Percentiles rank a stretch among this genome's conserved stretches.
Evolutionary conservation across 2,888 invertebrate genomes (phyloP).

Genomic region (Lutraria lutraria): DNA sequence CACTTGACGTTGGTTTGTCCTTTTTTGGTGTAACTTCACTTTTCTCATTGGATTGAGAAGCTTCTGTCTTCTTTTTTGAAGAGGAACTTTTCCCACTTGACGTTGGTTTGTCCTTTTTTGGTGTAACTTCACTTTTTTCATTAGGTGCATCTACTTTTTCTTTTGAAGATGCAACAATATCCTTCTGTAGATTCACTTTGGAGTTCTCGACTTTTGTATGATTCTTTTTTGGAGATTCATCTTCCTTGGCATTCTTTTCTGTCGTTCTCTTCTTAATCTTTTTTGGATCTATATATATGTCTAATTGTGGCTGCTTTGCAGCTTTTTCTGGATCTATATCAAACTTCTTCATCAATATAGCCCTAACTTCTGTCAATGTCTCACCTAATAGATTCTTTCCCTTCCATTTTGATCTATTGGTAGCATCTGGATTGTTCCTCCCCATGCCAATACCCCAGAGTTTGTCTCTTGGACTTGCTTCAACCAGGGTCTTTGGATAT

Average conservation of each 20-base stretch:
- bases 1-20: neutral
- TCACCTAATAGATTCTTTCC: constrained; percentile 85
- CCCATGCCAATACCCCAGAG: constrained; percentile 86
- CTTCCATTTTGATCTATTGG: constrained; percentile 80
- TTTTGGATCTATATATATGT: neutral
- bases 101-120: neutral
- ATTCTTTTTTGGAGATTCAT: neutral
- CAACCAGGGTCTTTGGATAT: constrained; percentile 84
- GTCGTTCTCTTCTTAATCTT: neutral
- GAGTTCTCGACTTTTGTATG: neutral
- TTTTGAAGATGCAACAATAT: neutral
- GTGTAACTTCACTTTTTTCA: neutral
- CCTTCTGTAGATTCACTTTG: neutral
- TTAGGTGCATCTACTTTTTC: neutral
- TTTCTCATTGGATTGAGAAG: neutral
- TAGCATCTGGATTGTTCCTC: constrained; percentile 76
- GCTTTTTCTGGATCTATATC: constrained; percentile 1
- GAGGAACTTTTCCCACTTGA: neutral
- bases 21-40: neutral
- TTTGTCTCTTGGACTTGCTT: constrained; percentile 85
- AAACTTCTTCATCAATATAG: constrained; percentile 74
- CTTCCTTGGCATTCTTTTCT: neutral
- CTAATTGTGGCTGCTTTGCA: neutral
- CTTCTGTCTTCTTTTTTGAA: neutral
- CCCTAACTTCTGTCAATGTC: constrained; percentile 83